Evolutionary conservation across 2,113 vertebrate genomes (phyloP), one percentile per base, ranked within the genome.

Genomic region (Macheiramphus alcinus): DNA sequence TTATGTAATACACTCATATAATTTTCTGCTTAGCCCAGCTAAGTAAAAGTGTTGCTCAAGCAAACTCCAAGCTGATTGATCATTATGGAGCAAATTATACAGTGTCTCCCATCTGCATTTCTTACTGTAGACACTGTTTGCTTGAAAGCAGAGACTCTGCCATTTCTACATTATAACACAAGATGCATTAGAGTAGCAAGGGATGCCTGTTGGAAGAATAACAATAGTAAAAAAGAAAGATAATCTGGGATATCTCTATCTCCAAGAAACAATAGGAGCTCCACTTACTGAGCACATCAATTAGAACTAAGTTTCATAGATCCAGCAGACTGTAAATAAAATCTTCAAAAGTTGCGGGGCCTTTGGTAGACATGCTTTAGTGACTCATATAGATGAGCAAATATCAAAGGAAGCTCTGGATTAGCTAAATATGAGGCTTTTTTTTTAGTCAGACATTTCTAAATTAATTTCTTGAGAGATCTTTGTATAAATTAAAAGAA

Each of bases 1-100:
- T 87, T 93, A 81, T 79, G 23, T 87, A 91, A 74, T 68, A 45
- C 12, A 38, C 13, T 76, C 59, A 73, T 56, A 65, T 34, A 61
- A 65, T 92, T 91, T 97, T 88, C 53, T 88, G 81, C 58, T 94
- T 76, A 90, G 42, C 22, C 68, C n/a, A 93, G 76, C 36, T 72
- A 76, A 79, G 59, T 13, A 56, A 59, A 93, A 94, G 10, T 65
- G 34, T 85, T 90, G 38, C 36, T 56, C 36, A 83, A 61, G 72
- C 22, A 80, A 90, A 93, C 34, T 83, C 40, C 48, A 80, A 84
- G 15, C 17, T 90, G 53, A 65, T 47, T 66, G 50, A 53, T 81
- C 13, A 68, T 73, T 52, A 58, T 65, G 45, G 14, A 67, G 50
- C 36, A 75, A 95, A 82, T 7, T 73, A 81, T 47, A 61, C 6